A percentile compares a stretch with the other conserved stretches of the same genome.
phyloP scores from a whole-genome alignment of 2,797 vertebrate species.

The Cichlasoma orientale region DNA sequence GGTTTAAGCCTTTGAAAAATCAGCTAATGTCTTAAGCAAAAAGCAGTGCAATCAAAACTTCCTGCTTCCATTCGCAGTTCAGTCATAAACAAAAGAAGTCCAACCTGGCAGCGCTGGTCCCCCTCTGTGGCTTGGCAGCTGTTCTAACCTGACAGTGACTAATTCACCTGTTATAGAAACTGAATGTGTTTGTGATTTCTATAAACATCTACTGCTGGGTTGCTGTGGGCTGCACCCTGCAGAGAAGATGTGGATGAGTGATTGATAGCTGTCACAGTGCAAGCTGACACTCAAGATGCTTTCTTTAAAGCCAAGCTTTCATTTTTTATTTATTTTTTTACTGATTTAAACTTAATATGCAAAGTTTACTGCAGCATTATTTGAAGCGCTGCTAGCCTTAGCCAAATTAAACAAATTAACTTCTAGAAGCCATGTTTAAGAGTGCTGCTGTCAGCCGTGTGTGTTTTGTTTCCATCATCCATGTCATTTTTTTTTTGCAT shows the following conservation, averaged over 20 bases:
- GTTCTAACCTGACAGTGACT: slow-evolving; percentile 7
- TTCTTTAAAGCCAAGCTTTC: slow-evolving; percentile 3
- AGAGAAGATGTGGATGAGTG: slow-evolving; percentile 19
- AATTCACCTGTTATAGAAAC: slow-evolving; percentile 28
- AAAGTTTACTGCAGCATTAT: background rate
- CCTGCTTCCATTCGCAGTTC: slow-evolving; percentile 34
- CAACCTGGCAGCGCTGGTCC: background rate
- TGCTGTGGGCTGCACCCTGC: slow-evolving; percentile 37
- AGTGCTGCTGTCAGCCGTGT: slow-evolving; percentile 21
- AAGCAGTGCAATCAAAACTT: slow-evolving; percentile 23
- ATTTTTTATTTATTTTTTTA: background rate
- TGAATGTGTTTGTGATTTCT: slow-evolving; percentile 26
- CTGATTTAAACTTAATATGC: background rate
- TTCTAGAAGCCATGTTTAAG: background rate
- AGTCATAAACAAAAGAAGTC: slow-evolving; percentile 32
- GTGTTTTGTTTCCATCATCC: background rate
- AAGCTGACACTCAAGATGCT: slow-evolving; percentile 16
- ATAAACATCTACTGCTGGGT: slow-evolving; percentile 17
- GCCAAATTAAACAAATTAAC: background rate
- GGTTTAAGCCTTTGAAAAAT: slow-evolving; percentile 20
- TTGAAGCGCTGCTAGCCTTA: background rate
- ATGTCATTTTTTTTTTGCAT: slow-evolving; percentile 21
- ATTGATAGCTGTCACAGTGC: slow-evolving; percentile 45
- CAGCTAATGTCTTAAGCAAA: slow-evolving; percentile 3
- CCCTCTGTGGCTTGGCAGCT: background rate